Conservation (phyloP, 2,797 vertebrate species). For the Clarias laeviceps region DNA sequence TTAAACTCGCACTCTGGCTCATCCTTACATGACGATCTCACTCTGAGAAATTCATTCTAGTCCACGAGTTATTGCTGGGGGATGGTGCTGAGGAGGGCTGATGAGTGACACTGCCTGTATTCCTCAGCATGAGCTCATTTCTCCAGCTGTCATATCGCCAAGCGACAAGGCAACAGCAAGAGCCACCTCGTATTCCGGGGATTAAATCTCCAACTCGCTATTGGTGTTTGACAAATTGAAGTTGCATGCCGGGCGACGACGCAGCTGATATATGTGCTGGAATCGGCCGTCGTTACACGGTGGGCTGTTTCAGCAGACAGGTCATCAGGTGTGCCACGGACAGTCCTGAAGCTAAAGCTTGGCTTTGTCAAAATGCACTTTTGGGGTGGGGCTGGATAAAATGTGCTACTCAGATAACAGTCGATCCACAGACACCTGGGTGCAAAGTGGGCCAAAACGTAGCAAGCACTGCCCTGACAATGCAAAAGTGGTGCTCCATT, state of each 20-base stretch:
- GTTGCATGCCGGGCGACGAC: conserved; percentile 35
- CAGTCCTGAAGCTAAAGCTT: conserved; percentile 22
- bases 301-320: conserved; percentile 37
- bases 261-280: conserved; percentile 25
- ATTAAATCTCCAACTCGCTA: conserved; percentile 49
- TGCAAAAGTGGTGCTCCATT: conserved; percentile 34
- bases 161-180: conserved; percentile 43
- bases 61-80: conserved; percentile 34
- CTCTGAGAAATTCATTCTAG: conserved; percentile 45
- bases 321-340: conserved; percentile 27
- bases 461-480: conserved; percentile 17
- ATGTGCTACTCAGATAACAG: conserved; percentile 26
- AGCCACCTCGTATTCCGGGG: conserved; percentile 40
- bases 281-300: background rate
- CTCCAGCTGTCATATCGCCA: conserved; percentile 47
- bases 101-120: conserved; percentile 33
- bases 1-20: conserved; percentile 37
- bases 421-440: background rate
- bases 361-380: conserved; percentile 12
- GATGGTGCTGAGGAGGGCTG: conserved; percentile 29
- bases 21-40: conserved; percentile 36
- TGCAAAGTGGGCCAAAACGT: conserved; percentile 22
- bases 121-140: conserved; percentile 46
- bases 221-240: conserved; percentile 53
- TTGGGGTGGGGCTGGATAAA: background rate